Evolutionary conservation across 2,113 vertebrate species (phyloP).

Genomic region (Leptosomus discolor): DNA sequence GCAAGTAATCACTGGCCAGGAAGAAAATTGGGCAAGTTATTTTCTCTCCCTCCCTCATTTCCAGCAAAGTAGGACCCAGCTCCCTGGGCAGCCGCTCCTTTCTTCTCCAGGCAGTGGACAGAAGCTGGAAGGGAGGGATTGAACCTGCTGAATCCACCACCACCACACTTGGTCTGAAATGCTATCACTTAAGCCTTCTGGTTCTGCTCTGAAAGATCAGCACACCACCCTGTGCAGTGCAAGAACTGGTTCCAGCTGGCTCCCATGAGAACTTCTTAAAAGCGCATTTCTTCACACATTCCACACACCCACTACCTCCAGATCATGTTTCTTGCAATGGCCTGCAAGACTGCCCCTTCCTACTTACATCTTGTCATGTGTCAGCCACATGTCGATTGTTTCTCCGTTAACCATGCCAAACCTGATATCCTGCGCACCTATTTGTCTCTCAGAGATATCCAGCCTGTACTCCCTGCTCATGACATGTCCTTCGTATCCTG

Average conservation of each 20-base stretch:
- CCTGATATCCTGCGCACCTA: conserved; percentile 20
- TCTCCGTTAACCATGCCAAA: not conserved
- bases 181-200: not conserved
- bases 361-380: conserved; percentile 28
- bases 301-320: conserved; percentile 9
- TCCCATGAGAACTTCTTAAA: not conserved
- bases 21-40: not conserved
- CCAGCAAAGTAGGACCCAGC: not conserved
- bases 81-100: not conserved
- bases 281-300: conserved; percentile 63
- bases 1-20: not conserved
- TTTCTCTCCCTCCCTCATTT: not conserved
- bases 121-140: not conserved
- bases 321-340: conserved; percentile 36
- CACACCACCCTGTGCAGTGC: not conserved
- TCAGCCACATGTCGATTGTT: conserved; percentile 39
- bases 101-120: not conserved
- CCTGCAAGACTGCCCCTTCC: conserved; percentile 23
- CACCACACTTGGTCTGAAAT: not conserved
- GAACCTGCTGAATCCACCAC: not conserved
- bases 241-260: conserved; percentile 23
- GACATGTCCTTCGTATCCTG: not conserved
- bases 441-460: conserved; percentile 5
- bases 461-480: not conserved
- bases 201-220: not conserved